A percentile compares a stretch with the other conserved stretches of the same genome.
Evolutionary conservation across 37 sponge, comb jelly and placozoan species (phyloP).

Genomic region (Corticium candelabrum): DNA sequence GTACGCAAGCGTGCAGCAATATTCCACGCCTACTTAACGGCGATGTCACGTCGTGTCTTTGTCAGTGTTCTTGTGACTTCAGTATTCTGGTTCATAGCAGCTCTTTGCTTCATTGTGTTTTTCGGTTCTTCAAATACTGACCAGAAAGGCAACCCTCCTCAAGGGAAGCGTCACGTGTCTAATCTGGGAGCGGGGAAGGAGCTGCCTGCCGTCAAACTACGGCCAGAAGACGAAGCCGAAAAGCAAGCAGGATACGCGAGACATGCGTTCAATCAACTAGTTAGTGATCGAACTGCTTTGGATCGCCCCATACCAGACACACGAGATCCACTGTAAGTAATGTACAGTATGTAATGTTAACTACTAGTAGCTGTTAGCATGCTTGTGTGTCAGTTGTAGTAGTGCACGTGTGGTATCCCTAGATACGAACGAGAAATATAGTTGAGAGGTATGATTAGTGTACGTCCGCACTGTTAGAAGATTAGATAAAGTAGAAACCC

Average conservation of each 20-base stretch:
- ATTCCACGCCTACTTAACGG: too few species aligned
- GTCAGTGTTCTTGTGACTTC: neutral
- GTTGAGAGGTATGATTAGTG: too few species aligned
- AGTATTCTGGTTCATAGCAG: neutral
- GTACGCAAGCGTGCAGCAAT: too few species aligned
- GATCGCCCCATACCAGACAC: slow-evolving; percentile 79
- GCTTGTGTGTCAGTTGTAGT: too few species aligned
- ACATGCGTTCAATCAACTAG: slow-evolving; percentile 78
- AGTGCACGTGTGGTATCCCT: too few species aligned
- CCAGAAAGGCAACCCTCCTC: neutral
- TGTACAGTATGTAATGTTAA: too few species aligned
- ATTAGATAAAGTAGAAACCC: too few species aligned
- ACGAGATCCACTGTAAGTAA: slow-evolving; percentile 61
- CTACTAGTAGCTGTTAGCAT: too few species aligned
- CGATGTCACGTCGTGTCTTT: neutral
- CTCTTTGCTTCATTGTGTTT: neutral
- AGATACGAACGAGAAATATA: too few species aligned
- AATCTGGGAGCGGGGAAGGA: neutral
- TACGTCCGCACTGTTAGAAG: too few species aligned
- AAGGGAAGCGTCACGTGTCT: neutral
- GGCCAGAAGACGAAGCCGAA: slow-evolving; percentile 41
- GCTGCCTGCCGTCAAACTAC: neutral
- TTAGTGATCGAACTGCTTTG: slow-evolving; percentile 58
- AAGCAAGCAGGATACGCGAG: slow-evolving; percentile 53
- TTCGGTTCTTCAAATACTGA: neutral